Conservation (phyloP, 2,113 vertebrate genomes). For the Fulmarus glacialis region DNA sequence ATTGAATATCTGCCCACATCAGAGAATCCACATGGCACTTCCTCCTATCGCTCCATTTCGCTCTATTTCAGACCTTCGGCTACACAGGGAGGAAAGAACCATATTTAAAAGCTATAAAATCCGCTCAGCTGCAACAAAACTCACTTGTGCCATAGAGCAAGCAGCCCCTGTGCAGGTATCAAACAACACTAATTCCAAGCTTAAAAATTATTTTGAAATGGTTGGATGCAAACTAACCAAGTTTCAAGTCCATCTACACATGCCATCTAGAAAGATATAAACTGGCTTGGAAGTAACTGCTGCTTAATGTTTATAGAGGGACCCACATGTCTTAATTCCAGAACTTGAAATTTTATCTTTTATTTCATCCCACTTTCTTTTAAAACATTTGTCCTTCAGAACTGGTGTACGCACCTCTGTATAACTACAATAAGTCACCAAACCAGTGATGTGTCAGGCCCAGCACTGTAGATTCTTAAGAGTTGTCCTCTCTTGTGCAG, state of each 20-base stretch:
- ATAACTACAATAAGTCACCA: background rate
- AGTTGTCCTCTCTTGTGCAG: background rate
- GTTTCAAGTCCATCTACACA: background rate
- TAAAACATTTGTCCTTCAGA: background rate
- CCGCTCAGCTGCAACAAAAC: background rate
- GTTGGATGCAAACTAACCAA: background rate
- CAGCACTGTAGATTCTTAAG: background rate
- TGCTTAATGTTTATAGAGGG: background rate
- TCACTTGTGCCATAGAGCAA: background rate
- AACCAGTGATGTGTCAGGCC: background rate
- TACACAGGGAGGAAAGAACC: background rate
- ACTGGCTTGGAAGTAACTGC: background rate
- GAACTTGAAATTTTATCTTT: background rate
- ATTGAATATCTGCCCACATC: background rate
- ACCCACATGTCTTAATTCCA: fast-evolving
- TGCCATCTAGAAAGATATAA: background rate
- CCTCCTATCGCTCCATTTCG: background rate
- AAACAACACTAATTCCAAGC: background rate
- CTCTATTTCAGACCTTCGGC: background rate
- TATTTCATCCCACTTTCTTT: background rate
- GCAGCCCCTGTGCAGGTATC: background rate
- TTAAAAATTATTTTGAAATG: background rate
- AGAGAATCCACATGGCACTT: background rate
- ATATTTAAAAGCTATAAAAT: background rate
- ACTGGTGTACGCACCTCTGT: background rate